Percentiles rank a stretch among this genome's conserved stretches.
Evolutionary conservation across 1,140 invertebrate species (phyloP).

Genomic region (Diuraphis noxia): DNA sequence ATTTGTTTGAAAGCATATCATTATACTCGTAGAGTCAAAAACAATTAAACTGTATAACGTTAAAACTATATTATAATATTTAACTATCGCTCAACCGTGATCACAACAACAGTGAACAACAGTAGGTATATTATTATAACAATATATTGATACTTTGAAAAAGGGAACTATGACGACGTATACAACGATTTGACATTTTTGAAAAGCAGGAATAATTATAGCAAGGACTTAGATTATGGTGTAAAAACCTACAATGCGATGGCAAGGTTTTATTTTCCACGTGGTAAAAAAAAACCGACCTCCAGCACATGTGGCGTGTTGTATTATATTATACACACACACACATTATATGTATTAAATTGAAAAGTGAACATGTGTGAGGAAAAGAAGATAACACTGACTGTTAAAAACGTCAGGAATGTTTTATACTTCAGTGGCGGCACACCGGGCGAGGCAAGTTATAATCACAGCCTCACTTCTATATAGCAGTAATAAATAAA

Average conservation of each 20-base stretch:
- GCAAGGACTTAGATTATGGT: not conserved
- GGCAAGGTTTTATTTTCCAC: not conserved
- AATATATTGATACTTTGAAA: not conserved
- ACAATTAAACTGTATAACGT: not conserved
- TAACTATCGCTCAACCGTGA: not conserved
- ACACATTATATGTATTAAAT: not conserved
- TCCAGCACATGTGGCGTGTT: not conserved
- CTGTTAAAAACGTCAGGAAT: not conserved
- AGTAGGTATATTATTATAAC: too few species aligned
- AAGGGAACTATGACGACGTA: not conserved
- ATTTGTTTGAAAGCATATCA: not conserved
- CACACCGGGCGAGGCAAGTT: too few species aligned
- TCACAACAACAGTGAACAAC: not conserved
- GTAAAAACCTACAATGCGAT: not conserved
- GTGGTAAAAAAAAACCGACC: not conserved
- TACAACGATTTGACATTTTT: not conserved
- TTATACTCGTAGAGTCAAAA: not conserved
- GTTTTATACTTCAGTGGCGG: not conserved
- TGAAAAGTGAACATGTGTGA: not conserved
- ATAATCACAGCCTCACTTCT: not conserved
- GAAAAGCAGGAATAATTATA: not conserved
- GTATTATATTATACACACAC: too few species aligned
- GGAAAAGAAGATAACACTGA: not conserved
- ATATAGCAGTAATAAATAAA: too few species aligned
- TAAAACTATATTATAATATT: not conserved